Percentiles rank a stretch among this genome's conserved stretches.
phyloP scores from a whole-genome alignment of 2,888 invertebrate genomes.

The Netelia fuscicornis region DNA sequence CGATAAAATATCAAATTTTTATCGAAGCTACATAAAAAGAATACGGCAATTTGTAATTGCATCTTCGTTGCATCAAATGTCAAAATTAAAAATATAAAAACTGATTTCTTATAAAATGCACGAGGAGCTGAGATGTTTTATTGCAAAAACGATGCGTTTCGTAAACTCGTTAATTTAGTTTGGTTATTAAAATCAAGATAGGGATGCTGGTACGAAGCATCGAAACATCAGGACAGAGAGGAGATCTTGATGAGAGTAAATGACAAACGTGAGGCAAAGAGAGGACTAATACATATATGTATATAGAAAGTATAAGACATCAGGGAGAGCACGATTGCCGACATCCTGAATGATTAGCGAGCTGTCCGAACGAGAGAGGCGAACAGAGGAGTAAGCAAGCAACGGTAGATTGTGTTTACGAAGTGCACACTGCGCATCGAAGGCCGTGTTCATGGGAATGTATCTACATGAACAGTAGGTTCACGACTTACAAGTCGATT shows the following conservation, averaged over 20 bases:
- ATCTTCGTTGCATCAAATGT: too few relatives aligned
- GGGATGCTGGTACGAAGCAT: conserved; percentile 30
- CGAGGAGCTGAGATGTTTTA: too few relatives aligned
- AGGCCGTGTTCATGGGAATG: conserved; percentile 34
- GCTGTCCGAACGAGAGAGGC: conserved; percentile 57
- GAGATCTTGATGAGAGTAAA: conserved; percentile 53
- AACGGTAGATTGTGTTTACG: conserved; percentile 65
- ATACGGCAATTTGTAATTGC: too few relatives aligned
- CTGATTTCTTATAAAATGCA: too few relatives aligned
- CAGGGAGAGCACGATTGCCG: conserved; percentile 69
- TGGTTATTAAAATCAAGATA: conserved; percentile 70
- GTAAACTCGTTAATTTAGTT: conserved; percentile 70
- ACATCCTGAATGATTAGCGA: conserved; percentile 73
- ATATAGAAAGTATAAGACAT: conserved; percentile 38
- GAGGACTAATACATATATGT: neutral
- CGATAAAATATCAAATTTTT: too few relatives aligned
- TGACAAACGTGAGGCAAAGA: conserved; percentile 5
- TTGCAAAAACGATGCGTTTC: neutral
- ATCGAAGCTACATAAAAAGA: too few relatives aligned
- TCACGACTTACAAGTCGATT: neutral
- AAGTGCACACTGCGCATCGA: conserved; percentile 43
- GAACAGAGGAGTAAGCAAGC: conserved; percentile 56
- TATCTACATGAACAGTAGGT: neutral
- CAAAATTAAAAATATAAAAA: too few relatives aligned
- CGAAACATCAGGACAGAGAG: conserved; percentile 35